phyloP scores from a whole-genome alignment of 1,140 invertebrate genomes.

The Calosoma granatense region DNA sequence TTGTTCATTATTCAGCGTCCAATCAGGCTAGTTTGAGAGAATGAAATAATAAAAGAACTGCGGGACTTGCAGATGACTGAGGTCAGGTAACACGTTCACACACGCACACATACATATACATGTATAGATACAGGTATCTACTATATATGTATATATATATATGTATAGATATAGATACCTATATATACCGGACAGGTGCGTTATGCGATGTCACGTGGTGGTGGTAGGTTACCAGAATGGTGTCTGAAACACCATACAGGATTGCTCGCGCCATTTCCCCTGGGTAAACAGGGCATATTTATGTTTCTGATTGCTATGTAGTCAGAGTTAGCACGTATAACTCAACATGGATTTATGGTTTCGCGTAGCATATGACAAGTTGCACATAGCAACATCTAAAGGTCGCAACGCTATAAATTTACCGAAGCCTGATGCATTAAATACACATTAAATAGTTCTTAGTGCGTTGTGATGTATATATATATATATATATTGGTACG shows the following conservation, averaged over 20 bases:
- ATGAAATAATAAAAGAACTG: no score
- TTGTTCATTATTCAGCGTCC: no score
- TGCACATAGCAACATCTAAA: constrained; percentile 6
- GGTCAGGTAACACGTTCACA: no score
- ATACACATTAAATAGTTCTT: background rate
- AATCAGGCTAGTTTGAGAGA: no score
- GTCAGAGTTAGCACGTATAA: background rate
- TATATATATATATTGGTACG: no score
- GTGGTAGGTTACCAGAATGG: no score
- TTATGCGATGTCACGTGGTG: background rate
- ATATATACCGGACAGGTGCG: background rate
- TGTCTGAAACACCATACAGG: no score
- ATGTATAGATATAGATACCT: background rate
- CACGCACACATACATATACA: no score
- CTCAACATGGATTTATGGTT: constrained; percentile 1
- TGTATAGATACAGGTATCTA: background rate
- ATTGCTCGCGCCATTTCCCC: background rate
- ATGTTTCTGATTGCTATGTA: constrained; percentile 7
- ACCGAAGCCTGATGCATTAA: background rate
- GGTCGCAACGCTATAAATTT: constrained; percentile 6
- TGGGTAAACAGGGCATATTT: constrained; percentile 1
- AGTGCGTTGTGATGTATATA: background rate
- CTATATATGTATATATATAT: background rate
- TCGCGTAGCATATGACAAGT: constrained; percentile 1
- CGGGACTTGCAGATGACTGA: no score